Conservation (phyloP, 2,113 vertebrate genomes). For the Dermatemys mawii region DNA sequence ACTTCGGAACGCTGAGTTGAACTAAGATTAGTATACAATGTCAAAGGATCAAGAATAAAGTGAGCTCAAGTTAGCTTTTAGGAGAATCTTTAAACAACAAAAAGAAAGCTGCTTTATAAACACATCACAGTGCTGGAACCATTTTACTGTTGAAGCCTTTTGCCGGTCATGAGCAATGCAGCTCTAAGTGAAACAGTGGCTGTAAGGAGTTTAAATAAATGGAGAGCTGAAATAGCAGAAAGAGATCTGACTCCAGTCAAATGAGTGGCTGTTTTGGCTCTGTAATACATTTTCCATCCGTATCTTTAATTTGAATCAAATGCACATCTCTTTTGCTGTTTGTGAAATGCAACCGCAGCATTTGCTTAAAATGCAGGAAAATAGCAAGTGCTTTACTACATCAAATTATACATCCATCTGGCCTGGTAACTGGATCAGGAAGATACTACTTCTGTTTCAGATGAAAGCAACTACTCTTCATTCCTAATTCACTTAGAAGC, state of each 20-base stretch:
- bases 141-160: constrained; percentile 45
- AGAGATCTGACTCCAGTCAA: constrained; percentile 58
- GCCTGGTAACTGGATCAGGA: constrained; percentile 62
- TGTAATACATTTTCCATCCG: constrained; percentile 54
- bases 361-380: constrained; percentile 59
- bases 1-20: constrained; percentile 6
- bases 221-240: constrained; percentile 28
- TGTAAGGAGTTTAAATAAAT: constrained; percentile 27
- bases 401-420: constrained; percentile 54
- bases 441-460: constrained; percentile 47
- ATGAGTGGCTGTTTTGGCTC: constrained; percentile 41
- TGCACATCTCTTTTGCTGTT: constrained; percentile 43
- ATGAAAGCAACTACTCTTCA: constrained; percentile 55
- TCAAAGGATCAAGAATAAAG: constrained; percentile 5
- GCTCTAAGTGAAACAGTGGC: constrained; percentile 32
- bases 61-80: neutral
- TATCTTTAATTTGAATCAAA: constrained; percentile 69
- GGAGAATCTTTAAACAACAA: constrained; percentile 34
- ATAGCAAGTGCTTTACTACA: constrained; percentile 50
- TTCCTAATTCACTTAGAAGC: constrained; percentile 55
- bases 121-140: neutral
- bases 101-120: constrained; percentile 53
- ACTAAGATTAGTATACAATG: neutral
- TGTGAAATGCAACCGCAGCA: constrained; percentile 25
- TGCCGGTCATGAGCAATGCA: constrained; percentile 38